Evolutionary conservation across 2,888 invertebrate species (phyloP).

Genomic region (Napeogenes sylphis): DNA sequence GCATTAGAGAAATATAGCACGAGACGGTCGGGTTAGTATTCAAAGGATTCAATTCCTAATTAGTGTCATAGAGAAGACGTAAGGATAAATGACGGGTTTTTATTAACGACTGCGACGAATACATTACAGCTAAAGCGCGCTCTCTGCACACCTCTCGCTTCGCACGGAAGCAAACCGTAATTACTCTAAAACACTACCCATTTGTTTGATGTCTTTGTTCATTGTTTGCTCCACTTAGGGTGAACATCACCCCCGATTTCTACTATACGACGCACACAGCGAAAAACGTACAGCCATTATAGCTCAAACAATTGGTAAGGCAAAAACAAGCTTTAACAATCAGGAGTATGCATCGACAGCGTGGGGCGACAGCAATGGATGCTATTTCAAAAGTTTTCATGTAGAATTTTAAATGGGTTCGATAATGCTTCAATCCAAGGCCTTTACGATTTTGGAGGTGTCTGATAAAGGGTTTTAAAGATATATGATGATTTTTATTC

Average conservation of each 20-base stretch:
- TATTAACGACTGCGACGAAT: conserved; percentile 41
- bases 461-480: conserved; percentile 14
- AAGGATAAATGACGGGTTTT: conserved; percentile 32
- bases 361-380: conserved; percentile 44
- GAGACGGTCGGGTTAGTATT: conserved; percentile 15
- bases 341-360: conserved; percentile 72
- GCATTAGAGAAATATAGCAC: no score
- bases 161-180: conserved; percentile 74
- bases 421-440: conserved; percentile 42
- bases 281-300: conserved; percentile 67
- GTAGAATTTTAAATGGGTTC: conserved; percentile 58
- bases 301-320: conserved; percentile 67
- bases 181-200: conserved; percentile 78
- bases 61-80: conserved; percentile 33
- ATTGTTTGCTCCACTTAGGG: conserved; percentile 76
- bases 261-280: conserved; percentile 66
- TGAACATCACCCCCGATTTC: conserved; percentile 71
- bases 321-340: conserved; percentile 76
- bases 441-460: conserved; percentile 24
- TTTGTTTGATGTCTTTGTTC: conserved; percentile 78
- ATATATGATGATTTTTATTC: conserved; percentile 16
- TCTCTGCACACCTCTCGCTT: conserved; percentile 70
- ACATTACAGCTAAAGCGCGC: conserved; percentile 49
- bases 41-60: conserved; percentile 30
- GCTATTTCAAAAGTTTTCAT: conserved; percentile 56